Base-by-base conservation (phyloP, 92 coral and sea anemone genomes). In the Parazoanthus darwini region DNA sequence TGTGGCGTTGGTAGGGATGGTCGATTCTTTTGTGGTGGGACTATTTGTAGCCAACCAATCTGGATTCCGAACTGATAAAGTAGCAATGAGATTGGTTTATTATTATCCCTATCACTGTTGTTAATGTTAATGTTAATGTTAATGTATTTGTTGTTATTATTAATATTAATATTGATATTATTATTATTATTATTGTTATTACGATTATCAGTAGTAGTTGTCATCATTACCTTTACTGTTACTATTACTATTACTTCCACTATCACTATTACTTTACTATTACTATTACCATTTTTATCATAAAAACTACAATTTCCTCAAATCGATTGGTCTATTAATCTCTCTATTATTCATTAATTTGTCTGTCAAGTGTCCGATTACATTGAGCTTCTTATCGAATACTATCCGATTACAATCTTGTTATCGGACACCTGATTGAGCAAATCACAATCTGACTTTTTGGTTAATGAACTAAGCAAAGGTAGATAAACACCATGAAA, bases 31-130 rank as follows among this genome's bases (percentile, higher is more conserved):
- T 80, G 70, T 56, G 26, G 50, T 51, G 23, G 85, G 9, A 15
- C 13, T 14, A 33, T 56, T 38, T 59, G 50, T 36, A 81, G 23
- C 56, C 26, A 26, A 15, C 83, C 83, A 63, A 26, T 36, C 86
- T 18, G 86, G 73, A 22, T 59, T 81, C 39, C 51, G 54, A 59
- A 58, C 74, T 81, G 73, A 22, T 63, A 74, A 56, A 59, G 13
- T 26, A 65, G 46, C 74, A 63, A 22, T 10, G 11, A 38, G 4
- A 33, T 14, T 36, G 13, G 33, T 74, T 74, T 36, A 16, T 10
- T 54, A 54, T 54, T 54, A 54, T 54, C 74, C n/a, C 36, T n/a
- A n/a, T 29, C 4, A 68, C 14, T 68, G 11, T n/a, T 29, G 25
- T 8, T 68, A 23, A 3, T 18, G 16, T 22, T 6, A 23, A 3